Evolutionary conservation across 2,888 invertebrate genomes (phyloP).

Genomic region (Amphipyra berbera): DNA sequence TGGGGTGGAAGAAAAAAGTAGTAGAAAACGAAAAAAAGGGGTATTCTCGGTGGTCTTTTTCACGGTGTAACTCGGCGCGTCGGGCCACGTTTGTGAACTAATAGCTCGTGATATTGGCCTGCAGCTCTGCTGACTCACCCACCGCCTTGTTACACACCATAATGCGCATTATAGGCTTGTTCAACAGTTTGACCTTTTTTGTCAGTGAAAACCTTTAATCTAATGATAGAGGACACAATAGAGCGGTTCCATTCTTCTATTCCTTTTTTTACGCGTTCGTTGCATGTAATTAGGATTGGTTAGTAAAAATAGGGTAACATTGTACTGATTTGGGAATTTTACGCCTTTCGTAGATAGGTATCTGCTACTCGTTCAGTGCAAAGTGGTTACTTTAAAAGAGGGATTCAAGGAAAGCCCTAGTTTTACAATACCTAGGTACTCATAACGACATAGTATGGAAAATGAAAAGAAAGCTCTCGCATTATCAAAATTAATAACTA

Average conservation of each 20-base stretch:
- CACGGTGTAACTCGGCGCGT: constrained; percentile 83
- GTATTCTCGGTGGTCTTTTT: constrained; percentile 84
- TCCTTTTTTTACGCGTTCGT: constrained; percentile 50
- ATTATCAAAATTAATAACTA: too few relatives aligned
- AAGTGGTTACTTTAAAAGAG: too few relatives aligned
- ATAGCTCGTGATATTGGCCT: constrained; percentile 85
- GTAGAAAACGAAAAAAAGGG: constrained; percentile 77
- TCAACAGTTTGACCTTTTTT: constrained; percentile 58
- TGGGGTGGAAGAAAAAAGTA: constrained; percentile 75
- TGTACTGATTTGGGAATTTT: not conserved
- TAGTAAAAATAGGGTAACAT: constrained; percentile 15
- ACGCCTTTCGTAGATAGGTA: not conserved
- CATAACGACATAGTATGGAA: too few relatives aligned
- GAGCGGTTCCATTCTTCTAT: constrained; percentile 45
- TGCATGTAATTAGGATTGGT: constrained; percentile 39
- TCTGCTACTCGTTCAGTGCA: too few relatives aligned
- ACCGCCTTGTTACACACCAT: constrained; percentile 70
- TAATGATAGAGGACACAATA: constrained; percentile 60
- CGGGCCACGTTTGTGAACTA: constrained; percentile 81
- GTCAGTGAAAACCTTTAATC: constrained; percentile 52
- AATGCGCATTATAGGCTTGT: constrained; percentile 60
- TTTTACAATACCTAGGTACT: too few relatives aligned
- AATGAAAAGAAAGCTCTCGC: too few relatives aligned
- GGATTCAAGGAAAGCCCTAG: too few relatives aligned
- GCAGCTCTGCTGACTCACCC: constrained; percentile 80